Evolutionary conservation across 2,113 vertebrate genomes (phyloP).

Genomic region (Leucoraja erinaceus): DNA sequence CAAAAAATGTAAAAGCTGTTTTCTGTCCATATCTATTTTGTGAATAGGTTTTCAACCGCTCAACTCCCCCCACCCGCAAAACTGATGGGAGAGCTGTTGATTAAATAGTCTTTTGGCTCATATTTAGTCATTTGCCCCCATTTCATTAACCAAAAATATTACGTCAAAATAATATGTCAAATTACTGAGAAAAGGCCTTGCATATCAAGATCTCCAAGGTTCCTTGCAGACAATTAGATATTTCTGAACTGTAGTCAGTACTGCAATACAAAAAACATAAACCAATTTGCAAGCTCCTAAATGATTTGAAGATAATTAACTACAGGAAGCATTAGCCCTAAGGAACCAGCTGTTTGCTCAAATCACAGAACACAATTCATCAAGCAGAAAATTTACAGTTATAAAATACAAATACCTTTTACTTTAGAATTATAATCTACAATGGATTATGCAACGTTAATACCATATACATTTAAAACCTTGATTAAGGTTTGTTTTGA

Average conservation of each 20-base stretch:
- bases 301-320: neutral
- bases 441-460: neutral
- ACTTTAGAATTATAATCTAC: neutral
- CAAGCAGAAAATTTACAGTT: neutral
- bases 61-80: neutral
- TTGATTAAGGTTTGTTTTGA: neutral
- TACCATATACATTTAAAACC: neutral
- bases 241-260: too few species aligned
- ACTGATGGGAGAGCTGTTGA: neutral
- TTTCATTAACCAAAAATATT: neutral
- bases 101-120: neutral
- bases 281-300: neutral
- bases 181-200: neutral
- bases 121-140: neutral
- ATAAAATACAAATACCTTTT: neutral
- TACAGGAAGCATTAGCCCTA: neutral
- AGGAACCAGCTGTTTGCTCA: neutral
- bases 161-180: neutral
- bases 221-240: too few species aligned
- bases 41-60: too few species aligned
- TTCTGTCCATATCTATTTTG: neutral
- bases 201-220: too few species aligned
- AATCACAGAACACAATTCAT: neutral
- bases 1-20: neutral
- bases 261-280: too few species aligned